Conservation (phyloP, 2,888 invertebrate species). For the Magallana nippona region DNA sequence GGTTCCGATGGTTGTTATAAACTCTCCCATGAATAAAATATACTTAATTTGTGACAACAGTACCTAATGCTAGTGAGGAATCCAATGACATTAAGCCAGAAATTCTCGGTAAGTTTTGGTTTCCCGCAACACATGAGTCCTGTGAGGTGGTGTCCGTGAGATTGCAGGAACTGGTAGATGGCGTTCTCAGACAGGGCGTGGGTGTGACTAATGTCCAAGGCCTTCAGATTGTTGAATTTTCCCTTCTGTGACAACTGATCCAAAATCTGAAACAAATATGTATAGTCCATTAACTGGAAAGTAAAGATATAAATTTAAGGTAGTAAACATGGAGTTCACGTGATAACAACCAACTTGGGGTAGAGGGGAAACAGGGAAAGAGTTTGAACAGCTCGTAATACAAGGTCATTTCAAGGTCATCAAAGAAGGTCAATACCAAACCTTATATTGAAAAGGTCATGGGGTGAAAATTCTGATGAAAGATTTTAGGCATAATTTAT, state of each 20-base stretch:
- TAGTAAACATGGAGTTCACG: no score
- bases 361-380: no score
- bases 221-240: conserved; percentile 87
- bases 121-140: conserved; percentile 95
- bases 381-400: background rate
- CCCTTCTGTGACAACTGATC: conserved; percentile 95
- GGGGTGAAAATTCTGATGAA: no score
- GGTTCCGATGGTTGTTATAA: no score
- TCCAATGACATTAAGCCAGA: conserved; percentile 97
- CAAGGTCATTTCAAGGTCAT: background rate
- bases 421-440: background rate
- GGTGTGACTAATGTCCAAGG: conserved; percentile 95
- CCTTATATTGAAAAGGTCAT: no score
- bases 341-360: no score
- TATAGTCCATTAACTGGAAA: no score
- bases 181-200: conserved; percentile 97
- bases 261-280: conserved; percentile 83
- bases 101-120: conserved; percentile 98
- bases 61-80: conserved; percentile 95
- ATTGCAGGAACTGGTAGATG: conserved; percentile 93
- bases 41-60: no score
- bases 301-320: no score
- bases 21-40: no score
- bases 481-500: no score
- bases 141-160: conserved; percentile 92